Evolutionary conservation across 92 coral and sea anemone species (phyloP).

Genomic region (Desmophyllum pertusum): DNA sequence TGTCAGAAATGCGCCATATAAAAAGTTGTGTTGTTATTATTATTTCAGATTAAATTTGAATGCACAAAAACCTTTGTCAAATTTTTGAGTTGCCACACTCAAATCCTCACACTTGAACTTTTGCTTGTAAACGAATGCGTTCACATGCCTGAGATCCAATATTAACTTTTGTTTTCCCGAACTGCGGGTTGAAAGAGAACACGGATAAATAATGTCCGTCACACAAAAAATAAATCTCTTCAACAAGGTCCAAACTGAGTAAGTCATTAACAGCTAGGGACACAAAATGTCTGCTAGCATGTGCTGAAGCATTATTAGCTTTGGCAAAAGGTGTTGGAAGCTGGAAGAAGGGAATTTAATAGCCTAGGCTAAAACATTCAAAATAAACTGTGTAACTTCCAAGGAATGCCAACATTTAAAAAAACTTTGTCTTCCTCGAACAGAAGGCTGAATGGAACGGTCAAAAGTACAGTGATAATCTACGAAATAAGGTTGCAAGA

Average conservation of each 20-base stretch:
- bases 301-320: conserved; percentile 1
- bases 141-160: conserved; percentile 45
- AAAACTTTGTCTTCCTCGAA: no score
- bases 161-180: conserved; percentile 37
- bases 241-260: conserved; percentile 1
- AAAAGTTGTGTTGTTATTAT: no score
- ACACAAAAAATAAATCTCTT: not conserved
- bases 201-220: conserved; percentile 18
- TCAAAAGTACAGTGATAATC: no score
- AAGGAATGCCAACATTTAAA: no score
- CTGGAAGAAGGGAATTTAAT: not conserved
- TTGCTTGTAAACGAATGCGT: conserved; percentile 35
- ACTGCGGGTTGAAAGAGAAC: not conserved
- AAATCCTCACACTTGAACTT: conserved; percentile 40
- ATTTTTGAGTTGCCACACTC: conserved; percentile 27
- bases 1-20: no score
- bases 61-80: conserved; percentile 15
- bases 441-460: no score
- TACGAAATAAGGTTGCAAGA: no score
- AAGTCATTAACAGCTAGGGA: conserved; percentile 1
- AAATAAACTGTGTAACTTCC: no score
- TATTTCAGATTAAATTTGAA: conserved; percentile 40
- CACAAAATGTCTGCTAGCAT: not conserved
- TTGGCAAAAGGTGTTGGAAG: conserved; percentile 12
- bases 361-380: no score